These are phyloP conservation scores for Ischnura elegans DNA, from an alignment of 2,888 invertebrate genomes.

Conservation along the genomic window DNA sequence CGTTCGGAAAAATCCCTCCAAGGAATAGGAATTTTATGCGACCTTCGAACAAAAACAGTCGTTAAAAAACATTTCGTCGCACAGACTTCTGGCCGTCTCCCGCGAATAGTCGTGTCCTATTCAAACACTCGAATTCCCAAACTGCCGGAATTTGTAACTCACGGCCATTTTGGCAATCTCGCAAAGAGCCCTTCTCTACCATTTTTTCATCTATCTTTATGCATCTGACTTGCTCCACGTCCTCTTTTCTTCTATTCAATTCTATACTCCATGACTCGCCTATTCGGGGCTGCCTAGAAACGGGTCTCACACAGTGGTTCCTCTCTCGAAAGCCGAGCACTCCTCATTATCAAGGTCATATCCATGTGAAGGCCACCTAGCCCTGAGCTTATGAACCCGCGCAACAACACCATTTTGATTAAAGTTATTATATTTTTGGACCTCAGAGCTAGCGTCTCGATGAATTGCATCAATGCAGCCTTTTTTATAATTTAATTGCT, in stretches of 20 bases:
- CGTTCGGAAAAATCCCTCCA: neutral
- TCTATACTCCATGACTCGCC: neutral
- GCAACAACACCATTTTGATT: no score
- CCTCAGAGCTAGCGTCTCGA: no score
- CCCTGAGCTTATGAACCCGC: no score
- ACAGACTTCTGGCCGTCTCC: conserved; percentile 7
- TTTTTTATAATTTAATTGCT: no score
- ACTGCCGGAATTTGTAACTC: conserved; percentile 20
- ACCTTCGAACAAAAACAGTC: conserved; percentile 45
- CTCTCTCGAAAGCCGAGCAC: no score
- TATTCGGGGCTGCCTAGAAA: neutral
- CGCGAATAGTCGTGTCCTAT: neutral
- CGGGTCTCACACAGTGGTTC: neutral
- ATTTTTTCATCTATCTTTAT: neutral
- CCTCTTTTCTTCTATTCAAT: neutral
- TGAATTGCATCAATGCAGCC: no score
- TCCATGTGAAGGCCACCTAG: no score
- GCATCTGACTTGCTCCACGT: neutral
- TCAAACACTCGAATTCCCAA: neutral
- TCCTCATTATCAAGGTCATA: no score
- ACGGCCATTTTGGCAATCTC: conserved; percentile 12
- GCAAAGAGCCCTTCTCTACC: neutral
- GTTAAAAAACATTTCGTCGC: conserved; percentile 13
- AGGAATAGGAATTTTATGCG: neutral
- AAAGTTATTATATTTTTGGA: no score